These are phyloP conservation scores for Sebastes variabilis DNA, from an alignment of 2,797 vertebrate genomes.

Conservation along the genomic window DNA sequence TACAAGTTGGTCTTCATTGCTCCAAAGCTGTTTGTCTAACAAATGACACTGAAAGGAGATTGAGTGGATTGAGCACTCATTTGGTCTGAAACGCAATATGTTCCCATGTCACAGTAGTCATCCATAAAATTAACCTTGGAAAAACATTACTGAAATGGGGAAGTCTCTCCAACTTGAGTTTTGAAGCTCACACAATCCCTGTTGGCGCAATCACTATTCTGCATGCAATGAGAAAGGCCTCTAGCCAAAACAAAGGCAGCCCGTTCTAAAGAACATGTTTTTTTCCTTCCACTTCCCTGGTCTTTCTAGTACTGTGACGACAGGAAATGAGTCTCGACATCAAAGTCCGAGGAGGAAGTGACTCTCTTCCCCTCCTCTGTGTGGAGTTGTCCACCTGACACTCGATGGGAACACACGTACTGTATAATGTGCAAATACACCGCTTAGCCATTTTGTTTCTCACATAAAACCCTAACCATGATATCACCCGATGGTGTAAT, in stretches of 20 bases:
- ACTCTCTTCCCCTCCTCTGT: constrained; percentile 54
- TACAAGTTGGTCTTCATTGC: constrained; percentile 10
- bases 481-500: constrained; percentile 50
- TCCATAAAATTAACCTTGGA: constrained; percentile 49
- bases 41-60: constrained; percentile 34
- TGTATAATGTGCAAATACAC: background rate
- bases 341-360: constrained; percentile 72
- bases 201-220: constrained; percentile 48
- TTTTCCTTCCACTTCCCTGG: constrained; percentile 28
- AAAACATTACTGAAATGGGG: constrained; percentile 48
- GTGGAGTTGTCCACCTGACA: constrained; percentile 58
- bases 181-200: constrained; percentile 57
- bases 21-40: constrained; percentile 29
- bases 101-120: constrained; percentile 57
- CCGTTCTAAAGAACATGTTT: constrained; percentile 51
- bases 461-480: constrained; percentile 13
- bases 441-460: background rate
- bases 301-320: constrained; percentile 62
- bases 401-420: constrained; percentile 20
- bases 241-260: constrained; percentile 71
- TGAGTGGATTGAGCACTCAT: constrained; percentile 28
- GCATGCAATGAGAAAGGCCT: constrained; percentile 64
- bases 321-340: constrained; percentile 77
- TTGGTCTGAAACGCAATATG: constrained; percentile 50
- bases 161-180: constrained; percentile 40